A percentile compares a stretch with the other conserved stretches of the same genome.
Evolutionary conservation across 2,113 vertebrate species (phyloP).

Genomic region (Tringa solitaria): DNA sequence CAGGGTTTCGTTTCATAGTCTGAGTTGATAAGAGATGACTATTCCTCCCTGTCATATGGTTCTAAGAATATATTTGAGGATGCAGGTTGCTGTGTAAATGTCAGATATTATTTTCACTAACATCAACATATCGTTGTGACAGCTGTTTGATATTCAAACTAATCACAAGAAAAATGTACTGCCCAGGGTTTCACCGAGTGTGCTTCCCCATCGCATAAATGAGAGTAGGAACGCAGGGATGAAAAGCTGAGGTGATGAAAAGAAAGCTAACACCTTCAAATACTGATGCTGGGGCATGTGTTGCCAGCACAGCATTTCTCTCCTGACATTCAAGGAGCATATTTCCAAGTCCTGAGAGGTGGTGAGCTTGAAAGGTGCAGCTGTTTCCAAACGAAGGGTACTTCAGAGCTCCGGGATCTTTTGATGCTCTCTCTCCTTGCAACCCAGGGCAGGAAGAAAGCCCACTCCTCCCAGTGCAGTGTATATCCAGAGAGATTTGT

Average conservation of each 20-base stretch:
- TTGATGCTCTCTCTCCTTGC: background rate
- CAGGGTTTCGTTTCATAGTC: background rate
- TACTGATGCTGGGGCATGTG: background rate
- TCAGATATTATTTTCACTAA: background rate
- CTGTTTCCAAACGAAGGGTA: conserved; percentile 10
- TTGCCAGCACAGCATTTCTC: conserved; percentile 14
- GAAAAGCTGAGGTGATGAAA: conserved; percentile 32
- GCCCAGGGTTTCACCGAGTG: background rate
- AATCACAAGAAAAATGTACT: conserved; percentile 7
- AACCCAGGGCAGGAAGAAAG: background rate
- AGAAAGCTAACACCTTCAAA: conserved; percentile 33
- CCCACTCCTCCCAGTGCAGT: background rate
- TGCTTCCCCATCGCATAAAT: background rate
- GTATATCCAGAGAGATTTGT: background rate
- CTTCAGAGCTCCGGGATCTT: background rate
- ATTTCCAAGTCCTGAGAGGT: conserved; percentile 15
- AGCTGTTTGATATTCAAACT: conserved; percentile 20
- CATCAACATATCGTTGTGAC: background rate
- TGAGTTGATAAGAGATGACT: background rate
- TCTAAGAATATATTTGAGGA: background rate
- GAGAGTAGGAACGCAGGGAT: background rate
- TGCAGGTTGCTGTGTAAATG: background rate
- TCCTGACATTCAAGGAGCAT: conserved; percentile 2
- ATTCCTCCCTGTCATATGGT: background rate
- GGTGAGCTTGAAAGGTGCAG: conserved; percentile 11